These are phyloP conservation scores for Dreissena polymorpha DNA, from an alignment of 1,140 invertebrate species.

Conservation along the genomic window DNA sequence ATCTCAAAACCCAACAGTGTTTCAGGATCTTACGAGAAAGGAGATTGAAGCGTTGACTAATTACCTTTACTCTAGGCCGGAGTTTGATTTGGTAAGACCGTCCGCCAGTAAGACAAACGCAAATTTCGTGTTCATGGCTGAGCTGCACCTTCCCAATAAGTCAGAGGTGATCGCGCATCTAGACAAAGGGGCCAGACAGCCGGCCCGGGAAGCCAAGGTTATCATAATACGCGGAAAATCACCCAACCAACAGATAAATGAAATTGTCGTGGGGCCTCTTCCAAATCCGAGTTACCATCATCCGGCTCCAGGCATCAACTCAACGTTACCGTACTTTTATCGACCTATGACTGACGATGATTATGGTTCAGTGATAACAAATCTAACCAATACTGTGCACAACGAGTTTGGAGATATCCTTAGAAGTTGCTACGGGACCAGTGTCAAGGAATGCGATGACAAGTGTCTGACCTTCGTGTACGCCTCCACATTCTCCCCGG, in stretches of 20 bases:
- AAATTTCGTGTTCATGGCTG: slow-evolving; percentile 51
- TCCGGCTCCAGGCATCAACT: slow-evolving; percentile 51
- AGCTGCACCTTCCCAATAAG: slow-evolving; percentile 59
- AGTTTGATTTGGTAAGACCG: slow-evolving; percentile 39
- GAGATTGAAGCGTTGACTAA: slow-evolving; percentile 43
- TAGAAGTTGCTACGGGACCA: slow-evolving; percentile 53
- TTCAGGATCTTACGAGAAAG: slow-evolving; percentile 46
- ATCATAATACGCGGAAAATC: slow-evolving; percentile 60
- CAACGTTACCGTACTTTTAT: slow-evolving; percentile 55
- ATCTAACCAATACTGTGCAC: slow-evolving; percentile 40
- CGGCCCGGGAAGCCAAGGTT: slow-evolving; percentile 66
- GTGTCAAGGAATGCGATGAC: slow-evolving; percentile 55
- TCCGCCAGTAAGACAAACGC: slow-evolving; percentile 22
- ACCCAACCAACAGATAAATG: slow-evolving; percentile 57
- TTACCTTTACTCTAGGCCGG: slow-evolving; percentile 39
- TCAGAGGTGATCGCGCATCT: slow-evolving; percentile 56
- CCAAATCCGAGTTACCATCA: slow-evolving; percentile 49
- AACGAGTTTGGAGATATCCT: slow-evolving; percentile 54
- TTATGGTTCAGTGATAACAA: slow-evolving; percentile 43
- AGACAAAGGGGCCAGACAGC: slow-evolving; percentile 46
- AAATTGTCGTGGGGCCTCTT: slow-evolving; percentile 69
- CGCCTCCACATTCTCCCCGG: slow-evolving; percentile 54
- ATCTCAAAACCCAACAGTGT: slow-evolving; percentile 30
- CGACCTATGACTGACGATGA: slow-evolving; percentile 56
- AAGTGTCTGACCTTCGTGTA: slow-evolving; percentile 58